Conservation (phyloP, 2,797 vertebrate species). For the Vultur gryphus region DNA sequence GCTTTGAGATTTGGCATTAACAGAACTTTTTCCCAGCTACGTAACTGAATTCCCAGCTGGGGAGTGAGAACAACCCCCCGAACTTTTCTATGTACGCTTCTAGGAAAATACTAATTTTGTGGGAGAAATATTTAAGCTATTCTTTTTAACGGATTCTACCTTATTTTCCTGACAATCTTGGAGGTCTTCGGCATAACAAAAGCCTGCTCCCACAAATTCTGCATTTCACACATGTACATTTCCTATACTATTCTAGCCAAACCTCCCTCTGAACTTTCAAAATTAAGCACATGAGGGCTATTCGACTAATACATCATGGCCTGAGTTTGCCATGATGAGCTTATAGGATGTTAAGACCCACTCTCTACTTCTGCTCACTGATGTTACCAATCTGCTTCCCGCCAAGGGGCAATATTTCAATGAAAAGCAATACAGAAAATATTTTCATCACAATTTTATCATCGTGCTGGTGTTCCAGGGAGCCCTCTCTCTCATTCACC, state of each 20-base stretch:
- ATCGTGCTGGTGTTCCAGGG: background rate
- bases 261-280: background rate
- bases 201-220: background rate
- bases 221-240: background rate
- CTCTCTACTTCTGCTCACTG: background rate
- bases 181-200: background rate
- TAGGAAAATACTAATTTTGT: background rate
- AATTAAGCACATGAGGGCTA: background rate
- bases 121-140: background rate
- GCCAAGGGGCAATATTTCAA: slow-evolving; percentile 42
- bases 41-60: background rate
- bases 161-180: background rate
- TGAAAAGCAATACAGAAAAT: slow-evolving; percentile 39
- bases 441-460: slow-evolving; percentile 45
- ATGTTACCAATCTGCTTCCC: slow-evolving; percentile 1
- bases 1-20: background rate
- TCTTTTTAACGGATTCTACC: background rate
- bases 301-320: background rate
- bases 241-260: background rate
- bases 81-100: accelerated
- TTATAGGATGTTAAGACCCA: background rate
- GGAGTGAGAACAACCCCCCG: background rate
- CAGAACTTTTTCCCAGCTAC: background rate
- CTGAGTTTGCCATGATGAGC: background rate
- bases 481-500: background rate